Evolutionary conservation across 2,113 vertebrate genomes (phyloP).

Genomic region (Mobula birostris): DNA sequence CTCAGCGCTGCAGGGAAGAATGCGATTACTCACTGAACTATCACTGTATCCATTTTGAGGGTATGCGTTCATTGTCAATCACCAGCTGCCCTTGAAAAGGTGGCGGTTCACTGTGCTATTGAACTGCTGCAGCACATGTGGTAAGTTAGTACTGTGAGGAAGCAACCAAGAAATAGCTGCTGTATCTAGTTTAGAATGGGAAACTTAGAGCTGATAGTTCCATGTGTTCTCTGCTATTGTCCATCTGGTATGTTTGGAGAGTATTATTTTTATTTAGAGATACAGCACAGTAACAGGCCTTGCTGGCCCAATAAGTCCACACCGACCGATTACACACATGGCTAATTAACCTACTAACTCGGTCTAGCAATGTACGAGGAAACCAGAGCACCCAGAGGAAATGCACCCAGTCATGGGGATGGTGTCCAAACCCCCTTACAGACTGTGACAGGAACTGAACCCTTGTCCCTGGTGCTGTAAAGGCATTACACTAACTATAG

Average conservation of each 20-base stretch:
- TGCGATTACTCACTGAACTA: neutral
- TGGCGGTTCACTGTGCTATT: neutral
- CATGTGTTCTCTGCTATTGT: neutral
- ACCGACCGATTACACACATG: no score
- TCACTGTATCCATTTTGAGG: neutral
- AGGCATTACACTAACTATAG: no score
- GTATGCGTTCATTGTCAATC: neutral
- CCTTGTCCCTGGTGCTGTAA: no score
- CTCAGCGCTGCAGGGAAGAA: neutral
- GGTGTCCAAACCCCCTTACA: no score
- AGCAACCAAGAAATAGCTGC: neutral
- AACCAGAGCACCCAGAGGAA: no score
- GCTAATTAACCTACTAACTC: no score
- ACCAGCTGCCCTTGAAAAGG: neutral
- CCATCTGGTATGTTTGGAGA: neutral
- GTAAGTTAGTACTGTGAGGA: neutral
- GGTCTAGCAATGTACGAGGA: no score
- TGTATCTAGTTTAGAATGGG: neutral
- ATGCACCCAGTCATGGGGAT: no score
- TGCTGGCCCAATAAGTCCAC: no score
- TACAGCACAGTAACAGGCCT: no score
- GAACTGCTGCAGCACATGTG: neutral
- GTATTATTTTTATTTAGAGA: neutral
- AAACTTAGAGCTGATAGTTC: neutral
- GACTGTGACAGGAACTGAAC: no score